These are phyloP conservation scores for Myotis davidii DNA, from an alignment of 2,113 vertebrate genomes.

Conservation along the genomic window DNA sequence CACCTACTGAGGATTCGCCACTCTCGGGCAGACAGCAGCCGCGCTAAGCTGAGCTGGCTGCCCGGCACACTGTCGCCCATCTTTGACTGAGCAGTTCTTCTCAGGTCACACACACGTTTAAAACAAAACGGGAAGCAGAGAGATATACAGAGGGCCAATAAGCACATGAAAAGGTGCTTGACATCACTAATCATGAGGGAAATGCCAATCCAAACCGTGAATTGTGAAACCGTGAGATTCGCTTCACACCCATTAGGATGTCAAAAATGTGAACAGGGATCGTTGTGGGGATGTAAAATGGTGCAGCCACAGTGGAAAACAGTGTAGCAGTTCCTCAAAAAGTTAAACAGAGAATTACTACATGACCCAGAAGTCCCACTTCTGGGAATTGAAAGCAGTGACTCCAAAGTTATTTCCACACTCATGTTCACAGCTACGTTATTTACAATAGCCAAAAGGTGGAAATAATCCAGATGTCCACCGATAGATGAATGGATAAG, in stretches of 20 bases:
- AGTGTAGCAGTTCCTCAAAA: accelerated
- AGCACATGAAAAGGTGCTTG: not conserved
- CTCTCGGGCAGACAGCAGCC: accelerated
- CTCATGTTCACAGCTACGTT: not conserved
- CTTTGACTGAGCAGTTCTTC: not conserved
- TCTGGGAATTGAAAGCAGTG: not conserved
- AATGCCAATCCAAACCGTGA: not conserved
- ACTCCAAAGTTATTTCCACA: not conserved
- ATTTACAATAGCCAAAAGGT: not conserved
- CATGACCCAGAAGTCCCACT: not conserved
- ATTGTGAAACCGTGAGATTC: not conserved
- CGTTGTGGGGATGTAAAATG: not conserved
- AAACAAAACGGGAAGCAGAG: not conserved
- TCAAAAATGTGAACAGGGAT: not conserved
- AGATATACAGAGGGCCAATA: accelerated
- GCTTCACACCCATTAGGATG: not conserved
- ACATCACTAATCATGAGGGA: not conserved
- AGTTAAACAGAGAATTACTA: not conserved
- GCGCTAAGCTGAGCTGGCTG: not conserved
- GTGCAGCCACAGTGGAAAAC: not conserved
- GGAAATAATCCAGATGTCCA: not conserved
- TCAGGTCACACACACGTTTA: not conserved
- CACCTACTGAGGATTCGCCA: accelerated
- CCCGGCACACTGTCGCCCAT: accelerated
- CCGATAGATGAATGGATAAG: not conserved